Base-by-base conservation (phyloP, 2,797 vertebrate species). In the Rhinogobio ventralis region DNA sequence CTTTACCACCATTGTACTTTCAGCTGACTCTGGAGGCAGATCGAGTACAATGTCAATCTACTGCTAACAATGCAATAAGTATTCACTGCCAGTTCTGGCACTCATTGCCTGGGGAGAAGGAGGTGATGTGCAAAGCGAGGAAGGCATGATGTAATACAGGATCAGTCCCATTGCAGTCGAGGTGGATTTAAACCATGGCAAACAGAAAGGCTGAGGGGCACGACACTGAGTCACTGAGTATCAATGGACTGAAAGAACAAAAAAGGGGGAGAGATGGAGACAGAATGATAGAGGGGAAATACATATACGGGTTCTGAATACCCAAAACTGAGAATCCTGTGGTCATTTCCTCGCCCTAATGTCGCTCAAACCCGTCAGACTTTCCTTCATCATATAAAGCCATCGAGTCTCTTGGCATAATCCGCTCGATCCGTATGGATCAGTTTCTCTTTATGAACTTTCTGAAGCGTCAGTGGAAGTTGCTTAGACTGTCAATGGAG, bases 81-180 rank as follows among this genome's bases (percentile, higher is more conserved):
- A 67, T 76, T 81, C 84, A 45, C 46, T 45, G 25, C 8, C 78
- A 81, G 71, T 46, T 71, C n/a, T 39, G 45, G 46, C 49, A 45
- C 33, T 60, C 10, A 15, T 68, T 49, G 79, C 28, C 84, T 39
- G 30, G n/a, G 53, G 64, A 76, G 30, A 60, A 49, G 23, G 72
- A 75, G 33, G 66, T 49, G 53, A 66, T 82, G 60, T 79, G 60
- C 55, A 86, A 87, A 76, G 42, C 23, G 25, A 75, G 74, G 81
- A 87, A 46, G 69, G 72, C 76, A 46, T 69, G 78, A 49, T 85
- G 71, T 66, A 62, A 71, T 51, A 69, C 42, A 45, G 53, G 84
- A 83, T 83, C 49, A 39, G 25, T 33, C 64, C 42, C 23, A 55
- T 60, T 60, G 67, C 53, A 79, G 62, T 75, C 9, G 25, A 66